These are phyloP conservation scores for Rhinoderma darwinii DNA, from an alignment of 2,113 vertebrate genomes.

Conservation along the genomic window DNA sequence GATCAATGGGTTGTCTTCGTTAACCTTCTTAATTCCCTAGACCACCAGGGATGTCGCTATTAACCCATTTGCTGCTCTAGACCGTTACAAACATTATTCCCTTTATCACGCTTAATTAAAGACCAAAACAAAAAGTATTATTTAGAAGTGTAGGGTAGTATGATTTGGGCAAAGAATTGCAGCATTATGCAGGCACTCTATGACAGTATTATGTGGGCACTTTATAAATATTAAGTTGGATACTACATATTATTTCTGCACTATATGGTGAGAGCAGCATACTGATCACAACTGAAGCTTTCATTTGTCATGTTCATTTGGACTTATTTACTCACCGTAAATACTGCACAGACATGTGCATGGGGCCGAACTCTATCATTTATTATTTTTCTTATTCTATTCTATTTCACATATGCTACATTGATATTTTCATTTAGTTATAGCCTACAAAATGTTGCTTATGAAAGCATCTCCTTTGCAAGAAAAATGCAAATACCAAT, in stretches of 20 bases:
- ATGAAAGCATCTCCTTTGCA: neutral
- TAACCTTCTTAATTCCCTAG: too few species aligned
- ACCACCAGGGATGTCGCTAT: too few species aligned
- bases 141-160: neutral
- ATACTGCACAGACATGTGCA: too few species aligned
- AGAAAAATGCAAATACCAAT: neutral
- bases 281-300: neutral
- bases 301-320: neutral
- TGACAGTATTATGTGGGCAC: neutral
- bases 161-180: too few species aligned
- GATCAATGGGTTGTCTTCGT: too few species aligned
- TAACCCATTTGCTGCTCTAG: too few species aligned
- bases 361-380: too few species aligned
- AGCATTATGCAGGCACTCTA: neutral
- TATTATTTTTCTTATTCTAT: neutral
- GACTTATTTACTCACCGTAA: too few species aligned
- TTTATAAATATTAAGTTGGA: neutral
- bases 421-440: neutral
- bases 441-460: neutral
- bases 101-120: too few species aligned
- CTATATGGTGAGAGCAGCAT: neutral
- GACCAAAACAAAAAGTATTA: too few species aligned
- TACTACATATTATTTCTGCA: neutral
- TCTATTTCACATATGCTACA: neutral
- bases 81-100: too few species aligned